phyloP scores from a whole-genome alignment of 2,797 vertebrate genomes.

The Diglossa cyanea region DNA sequence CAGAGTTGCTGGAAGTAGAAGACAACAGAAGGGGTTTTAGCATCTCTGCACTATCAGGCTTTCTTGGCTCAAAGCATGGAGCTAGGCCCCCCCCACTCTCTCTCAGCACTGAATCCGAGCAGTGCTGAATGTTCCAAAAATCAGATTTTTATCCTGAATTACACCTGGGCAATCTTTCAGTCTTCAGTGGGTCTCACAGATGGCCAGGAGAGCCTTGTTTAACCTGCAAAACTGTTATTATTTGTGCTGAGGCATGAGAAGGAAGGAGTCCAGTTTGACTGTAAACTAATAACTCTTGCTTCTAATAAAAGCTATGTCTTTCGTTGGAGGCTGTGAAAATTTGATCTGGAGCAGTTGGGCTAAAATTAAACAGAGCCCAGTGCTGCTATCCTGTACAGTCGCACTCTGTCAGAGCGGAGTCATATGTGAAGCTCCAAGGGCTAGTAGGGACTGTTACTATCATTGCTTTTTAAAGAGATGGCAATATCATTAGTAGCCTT shows the following conservation, averaged over 20 bases:
- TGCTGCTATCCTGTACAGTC: not conserved
- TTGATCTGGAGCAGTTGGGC: slow-evolving; percentile 21
- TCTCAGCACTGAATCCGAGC: not conserved
- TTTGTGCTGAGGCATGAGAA: slow-evolving; percentile 37
- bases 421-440: not conserved
- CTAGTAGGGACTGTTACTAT: not conserved
- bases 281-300: slow-evolving; percentile 26
- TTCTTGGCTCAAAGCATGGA: not conserved
- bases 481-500: not conserved
- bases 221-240: slow-evolving; percentile 20
- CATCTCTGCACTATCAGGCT: not conserved
- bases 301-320: slow-evolving; percentile 43
- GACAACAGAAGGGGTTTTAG: not conserved
- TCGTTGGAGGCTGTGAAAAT: slow-evolving; percentile 45
- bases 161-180: slow-evolving; percentile 22
- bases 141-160: slow-evolving; percentile 43
- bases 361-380: slow-evolving; percentile 52
- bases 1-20: not conserved
- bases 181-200: not conserved
- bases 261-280: slow-evolving; percentile 1
- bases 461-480: slow-evolving; percentile 11
- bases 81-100: not conserved
- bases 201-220: slow-evolving; percentile 18
- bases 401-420: not conserved
- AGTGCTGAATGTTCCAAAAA: not conserved